Conservation (phyloP, 2,797 vertebrate genomes). For the Sebastes hubbsi region DNA sequence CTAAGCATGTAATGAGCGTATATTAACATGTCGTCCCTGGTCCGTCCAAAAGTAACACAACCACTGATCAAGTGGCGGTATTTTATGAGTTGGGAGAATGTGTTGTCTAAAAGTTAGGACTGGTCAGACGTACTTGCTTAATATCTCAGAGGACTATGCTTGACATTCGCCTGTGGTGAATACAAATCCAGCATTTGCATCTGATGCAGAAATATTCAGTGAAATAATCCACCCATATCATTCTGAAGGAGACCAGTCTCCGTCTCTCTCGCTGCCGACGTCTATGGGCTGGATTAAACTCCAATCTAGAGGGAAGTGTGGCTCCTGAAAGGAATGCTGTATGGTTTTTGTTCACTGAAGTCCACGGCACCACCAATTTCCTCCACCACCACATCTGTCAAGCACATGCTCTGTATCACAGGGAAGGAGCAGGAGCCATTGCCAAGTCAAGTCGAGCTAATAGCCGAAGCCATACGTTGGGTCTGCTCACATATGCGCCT, state of each 20-base stretch:
- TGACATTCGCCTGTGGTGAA: not conserved
- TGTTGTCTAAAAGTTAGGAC: not conserved
- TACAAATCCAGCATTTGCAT: conserved; percentile 15
- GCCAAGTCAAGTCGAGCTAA: conserved; percentile 31
- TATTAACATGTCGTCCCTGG: rapidly evolving
- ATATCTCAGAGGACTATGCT: not conserved
- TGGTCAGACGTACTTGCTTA: not conserved
- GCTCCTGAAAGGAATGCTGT: conserved; percentile 55
- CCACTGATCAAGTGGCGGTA: too few relatives aligned
- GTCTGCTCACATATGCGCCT: conserved; percentile 35
- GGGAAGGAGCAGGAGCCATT: conserved; percentile 23
- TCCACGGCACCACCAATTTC: conserved; percentile 37
- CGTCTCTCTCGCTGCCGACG: conserved; percentile 2
- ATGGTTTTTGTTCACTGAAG: conserved; percentile 52
- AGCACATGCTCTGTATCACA: conserved; percentile 69
- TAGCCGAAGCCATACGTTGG: conserved; percentile 25
- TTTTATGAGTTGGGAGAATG: too few relatives aligned
- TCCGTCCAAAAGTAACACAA: too few relatives aligned
- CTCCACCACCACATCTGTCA: conserved; percentile 71
- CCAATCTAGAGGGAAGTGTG: conserved; percentile 12
- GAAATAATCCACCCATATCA: not conserved
- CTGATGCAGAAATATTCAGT: not conserved
- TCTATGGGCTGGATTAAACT: not conserved
- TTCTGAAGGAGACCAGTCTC: not conserved
- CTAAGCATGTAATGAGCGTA: too few relatives aligned